Evolutionary conservation across 2,113 vertebrate genomes (phyloP), one percentile per base, ranked within the genome.

Genomic region (Manacus vitellinus): DNA sequence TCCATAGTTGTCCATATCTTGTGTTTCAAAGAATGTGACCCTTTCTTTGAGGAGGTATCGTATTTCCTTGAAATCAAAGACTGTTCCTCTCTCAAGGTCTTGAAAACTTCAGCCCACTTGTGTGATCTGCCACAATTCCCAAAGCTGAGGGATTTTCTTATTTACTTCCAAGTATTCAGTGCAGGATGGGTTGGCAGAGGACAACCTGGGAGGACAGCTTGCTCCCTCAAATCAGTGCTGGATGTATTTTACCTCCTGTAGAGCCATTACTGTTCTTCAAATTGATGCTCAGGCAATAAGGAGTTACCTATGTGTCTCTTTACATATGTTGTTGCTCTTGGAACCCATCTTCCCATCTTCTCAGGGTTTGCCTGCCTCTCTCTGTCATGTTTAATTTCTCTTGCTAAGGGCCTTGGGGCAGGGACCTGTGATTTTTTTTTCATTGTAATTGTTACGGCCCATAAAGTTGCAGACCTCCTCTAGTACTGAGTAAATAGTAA

Each of bases 51-150:
- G 76, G 65, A 91, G 39, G 68, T 92, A 67, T 95, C 90, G 17
- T 56, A 81, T 92, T 93, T 86, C 85, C 39, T 84, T 93, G 72
- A 84, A 96, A 90, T 92, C 94, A 92, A 96, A 94, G 90, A 72
- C 83, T 68, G 4, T 80, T 86, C 35, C 37, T 75, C 61, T 90
- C 44, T 86, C 61, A 83, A 68, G 65, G 76, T 88, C 94, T 93
- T 91, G 88, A 90, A 94, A 91, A 67, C 73, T 92, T 91, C 89
- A 96, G 39, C 39, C 79, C 65, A 66, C 68, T 86, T 95, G 72
- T 37, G 71, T 74, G 41, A 93, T 75, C 79, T 95, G 56, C 79
- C 61, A 46, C 4, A 21, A 74, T 88, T 65, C 55, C 72, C 72
- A 86, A 15, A 90, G 77, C 85, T 51, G 49, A 61, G 24, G 61